Conservation (phyloP, 2,797 vertebrate species). For the Setipinna tenuifilis region DNA sequence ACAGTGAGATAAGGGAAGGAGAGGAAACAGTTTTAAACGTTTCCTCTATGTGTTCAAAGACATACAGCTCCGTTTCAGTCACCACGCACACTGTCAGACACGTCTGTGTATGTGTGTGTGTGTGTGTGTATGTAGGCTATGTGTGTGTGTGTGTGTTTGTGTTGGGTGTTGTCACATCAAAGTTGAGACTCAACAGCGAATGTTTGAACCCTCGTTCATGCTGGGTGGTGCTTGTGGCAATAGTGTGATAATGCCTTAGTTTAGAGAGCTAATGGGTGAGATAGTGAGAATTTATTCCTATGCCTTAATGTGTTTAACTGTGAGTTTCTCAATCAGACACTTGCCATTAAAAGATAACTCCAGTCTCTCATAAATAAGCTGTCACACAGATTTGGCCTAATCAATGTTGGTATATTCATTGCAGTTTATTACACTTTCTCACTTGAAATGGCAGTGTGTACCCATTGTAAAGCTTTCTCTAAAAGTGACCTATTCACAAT, state of each 20-base stretch:
- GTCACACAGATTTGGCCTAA: not conserved
- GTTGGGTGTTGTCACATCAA: slow-evolving; percentile 42
- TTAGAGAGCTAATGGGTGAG: not conserved
- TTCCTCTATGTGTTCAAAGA: slow-evolving; percentile 49
- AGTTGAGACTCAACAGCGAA: not conserved
- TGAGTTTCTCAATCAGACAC: not conserved
- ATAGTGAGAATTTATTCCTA: not conserved
- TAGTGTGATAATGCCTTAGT: not conserved
- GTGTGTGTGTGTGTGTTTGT: slow-evolving; percentile 9
- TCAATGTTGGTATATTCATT: not conserved
- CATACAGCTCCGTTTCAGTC: slow-evolving; percentile 50
- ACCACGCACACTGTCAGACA: not conserved
- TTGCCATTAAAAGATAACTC: slow-evolving; percentile 11
- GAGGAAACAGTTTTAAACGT: slow-evolving; percentile 40
- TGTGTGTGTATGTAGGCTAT: not conserved
- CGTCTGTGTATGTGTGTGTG: too few relatives aligned
- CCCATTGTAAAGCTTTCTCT: not conserved
- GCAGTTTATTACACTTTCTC: not conserved
- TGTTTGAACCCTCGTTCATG: not conserved
- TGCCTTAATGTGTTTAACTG: not conserved
- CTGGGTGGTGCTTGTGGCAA: not conserved
- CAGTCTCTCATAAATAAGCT: not conserved
- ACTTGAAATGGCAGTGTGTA: not conserved
- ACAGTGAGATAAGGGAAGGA: slow-evolving; percentile 41
- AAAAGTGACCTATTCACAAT: not conserved